phyloP scores from a whole-genome alignment of 2,113 vertebrate genomes.

The Girardinichthys multiradiatus region DNA sequence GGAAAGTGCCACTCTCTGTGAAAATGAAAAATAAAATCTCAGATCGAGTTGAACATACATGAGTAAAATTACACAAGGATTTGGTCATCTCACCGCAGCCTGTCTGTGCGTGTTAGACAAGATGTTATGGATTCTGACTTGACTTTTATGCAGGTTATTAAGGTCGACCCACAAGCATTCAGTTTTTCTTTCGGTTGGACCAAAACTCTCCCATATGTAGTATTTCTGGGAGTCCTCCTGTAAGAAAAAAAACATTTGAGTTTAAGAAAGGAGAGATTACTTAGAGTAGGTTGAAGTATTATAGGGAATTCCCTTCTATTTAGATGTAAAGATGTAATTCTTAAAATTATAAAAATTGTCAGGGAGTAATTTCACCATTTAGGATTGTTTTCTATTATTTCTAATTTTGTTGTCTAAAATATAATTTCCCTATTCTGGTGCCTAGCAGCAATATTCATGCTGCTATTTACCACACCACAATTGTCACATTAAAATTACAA shows the following conservation, averaged over 20 bases:
- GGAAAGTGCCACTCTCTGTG: slow-evolving; percentile 88
- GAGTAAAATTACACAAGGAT: neutral
- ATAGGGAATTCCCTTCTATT: neutral
- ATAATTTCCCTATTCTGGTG: too few relatives aligned
- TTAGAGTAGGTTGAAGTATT: neutral
- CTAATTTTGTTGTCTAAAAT: too few relatives aligned
- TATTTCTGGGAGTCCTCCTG: slow-evolving; percentile 92
- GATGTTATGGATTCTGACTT: slow-evolving; percentile 87
- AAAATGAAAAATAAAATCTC: slow-evolving; percentile 18
- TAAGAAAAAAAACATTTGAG: slow-evolving; percentile 10
- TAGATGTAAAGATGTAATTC: neutral
- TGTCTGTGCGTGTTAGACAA: slow-evolving; percentile 92
- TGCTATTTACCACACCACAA: too few relatives aligned
- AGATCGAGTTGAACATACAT: neutral
- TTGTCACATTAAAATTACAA: too few relatives aligned
- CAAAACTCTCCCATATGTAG: slow-evolving; percentile 87
- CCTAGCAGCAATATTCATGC: too few relatives aligned
- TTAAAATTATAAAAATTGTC: too few relatives aligned
- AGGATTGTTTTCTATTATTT: neutral
- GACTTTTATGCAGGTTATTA: slow-evolving; percentile 80
- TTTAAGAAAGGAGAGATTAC: neutral
- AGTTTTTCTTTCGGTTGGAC: slow-evolving; percentile 79
- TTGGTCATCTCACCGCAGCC: slow-evolving; percentile 86
- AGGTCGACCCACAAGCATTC: slow-evolving; percentile 88
- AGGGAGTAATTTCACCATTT: neutral